Conservation (phyloP, 2,888 invertebrate species). For the Acholoe squamosa region DNA sequence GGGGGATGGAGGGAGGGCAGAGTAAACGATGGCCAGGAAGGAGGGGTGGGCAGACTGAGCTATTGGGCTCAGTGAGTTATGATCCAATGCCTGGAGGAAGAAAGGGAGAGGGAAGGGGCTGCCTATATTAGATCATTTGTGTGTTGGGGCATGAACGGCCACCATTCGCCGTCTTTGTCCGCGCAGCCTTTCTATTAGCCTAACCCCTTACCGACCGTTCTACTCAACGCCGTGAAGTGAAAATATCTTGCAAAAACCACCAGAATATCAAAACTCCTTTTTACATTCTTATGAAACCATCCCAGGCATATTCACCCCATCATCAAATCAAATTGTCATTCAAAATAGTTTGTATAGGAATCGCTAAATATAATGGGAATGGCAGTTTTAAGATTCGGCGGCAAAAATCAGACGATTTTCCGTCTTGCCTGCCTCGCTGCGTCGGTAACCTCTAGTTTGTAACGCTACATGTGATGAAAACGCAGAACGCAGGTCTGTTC, state of each 20-base stretch:
- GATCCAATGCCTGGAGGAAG: background rate
- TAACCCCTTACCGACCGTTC: background rate
- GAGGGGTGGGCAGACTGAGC: background rate
- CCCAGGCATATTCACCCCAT: too few relatives aligned
- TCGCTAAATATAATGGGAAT: too few relatives aligned
- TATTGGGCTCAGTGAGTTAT: slow-evolving; percentile 35
- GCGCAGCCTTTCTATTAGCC: slow-evolving; percentile 19
- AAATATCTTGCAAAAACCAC: background rate
- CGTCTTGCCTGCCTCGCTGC: too few relatives aligned
- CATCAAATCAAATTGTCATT: too few relatives aligned
- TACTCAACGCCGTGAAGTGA: background rate
- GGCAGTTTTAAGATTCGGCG: too few relatives aligned
- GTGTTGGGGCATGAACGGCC: slow-evolving; percentile 19
- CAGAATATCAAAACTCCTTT: background rate
- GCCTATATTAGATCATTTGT: slow-evolving; percentile 37
- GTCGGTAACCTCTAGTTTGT: background rate
- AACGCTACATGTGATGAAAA: slow-evolving; percentile 19
- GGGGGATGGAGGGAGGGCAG: background rate
- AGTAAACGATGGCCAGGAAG: background rate
- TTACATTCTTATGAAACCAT: too few relatives aligned
- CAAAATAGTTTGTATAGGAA: too few relatives aligned
- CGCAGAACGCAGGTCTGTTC: background rate
- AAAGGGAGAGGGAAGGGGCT: background rate
- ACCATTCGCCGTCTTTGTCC: slow-evolving; percentile 11
- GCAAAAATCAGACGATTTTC: too few relatives aligned